Base-by-base conservation (phyloP, 2,888 invertebrate species). In the Neria commutata region DNA sequence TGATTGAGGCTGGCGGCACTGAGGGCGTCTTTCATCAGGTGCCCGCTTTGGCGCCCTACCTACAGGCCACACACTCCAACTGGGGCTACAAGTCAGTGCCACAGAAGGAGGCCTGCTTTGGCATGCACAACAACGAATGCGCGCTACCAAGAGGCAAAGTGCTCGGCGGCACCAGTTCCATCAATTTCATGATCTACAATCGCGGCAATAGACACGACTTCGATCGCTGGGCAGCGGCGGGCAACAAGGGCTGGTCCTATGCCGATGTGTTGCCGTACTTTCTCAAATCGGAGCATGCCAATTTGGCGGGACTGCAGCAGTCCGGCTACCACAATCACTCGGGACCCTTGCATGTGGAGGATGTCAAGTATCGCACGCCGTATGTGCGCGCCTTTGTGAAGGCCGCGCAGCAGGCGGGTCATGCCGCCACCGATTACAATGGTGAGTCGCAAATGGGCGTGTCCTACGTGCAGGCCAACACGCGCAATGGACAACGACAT, bases 211-310 rank as follows among this genome's bases (percentile, higher is more conserved):
- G 85, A 1, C 80, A 83, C 6, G 91, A 93, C 72, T 93, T 90
- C 81, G 89, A 93, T 71, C 81, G 84, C 69, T 77, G 93, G 87
- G 87, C 86, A 0, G 83, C 81, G 0, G 83, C 84, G 16, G 92
- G 91, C 1, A 91, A 91, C 72, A 82, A 83, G 3, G 91, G 91
- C 45, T 92, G 92, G 92, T 85, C 89, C 1, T 88, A 87, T 69
- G 71, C 83, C 0, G 87, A 88, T 0, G 85, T 88, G 1, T 65
- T 87, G 33, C 83, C 85, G 34, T 87, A 88, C 71, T 89, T 84
- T 67, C 81, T 84, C 58, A 86, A 87, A 77, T 85, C 87, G 0
- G 89, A 89, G 81, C 64, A 63, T 11, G 74, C 80, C 11, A 69
- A 65, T 23, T 61, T 79, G 0, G 62, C 65, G 17, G 83, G 85